Conservation (phyloP, 2,888 invertebrate species). For the Gasteruption jaculator region DNA sequence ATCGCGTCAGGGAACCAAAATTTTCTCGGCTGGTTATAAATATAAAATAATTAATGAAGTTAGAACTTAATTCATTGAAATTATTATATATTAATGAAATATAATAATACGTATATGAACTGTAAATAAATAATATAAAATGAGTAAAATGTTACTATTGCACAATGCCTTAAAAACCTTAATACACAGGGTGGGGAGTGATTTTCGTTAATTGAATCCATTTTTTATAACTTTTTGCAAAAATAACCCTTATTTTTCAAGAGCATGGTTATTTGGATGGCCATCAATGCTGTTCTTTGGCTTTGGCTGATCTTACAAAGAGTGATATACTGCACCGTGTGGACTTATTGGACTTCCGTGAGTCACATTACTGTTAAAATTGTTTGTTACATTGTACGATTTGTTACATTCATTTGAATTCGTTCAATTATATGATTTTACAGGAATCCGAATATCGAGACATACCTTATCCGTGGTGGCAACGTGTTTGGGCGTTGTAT, state of each 20-base stretch:
- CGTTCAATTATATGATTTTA: too few relatives aligned
- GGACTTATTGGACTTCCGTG: conserved; percentile 41
- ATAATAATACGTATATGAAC: too few relatives aligned
- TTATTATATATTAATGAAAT: conserved; percentile 2
- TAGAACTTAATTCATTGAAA: not conserved
- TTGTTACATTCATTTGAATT: conserved; percentile 4
- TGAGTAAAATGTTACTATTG: too few relatives aligned
- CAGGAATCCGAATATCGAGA: conserved; percentile 37
- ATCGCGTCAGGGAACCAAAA: too few relatives aligned
- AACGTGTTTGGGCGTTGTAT: conserved; percentile 41
- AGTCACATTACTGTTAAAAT: conserved; percentile 22
- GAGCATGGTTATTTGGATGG: conserved; percentile 36
- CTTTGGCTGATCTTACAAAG: conserved; percentile 41
- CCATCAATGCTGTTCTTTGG: conserved; percentile 36
- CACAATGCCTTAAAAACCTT: too few relatives aligned
- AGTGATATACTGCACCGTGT: conserved; percentile 40
- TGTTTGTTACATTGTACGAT: not conserved
- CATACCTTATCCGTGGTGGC: conserved; percentile 39
- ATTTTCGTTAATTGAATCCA: too few relatives aligned
- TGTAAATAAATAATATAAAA: too few relatives aligned
- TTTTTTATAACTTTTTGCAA: not conserved
- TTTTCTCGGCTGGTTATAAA: too few relatives aligned
- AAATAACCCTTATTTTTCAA: conserved; percentile 21
- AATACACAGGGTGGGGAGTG: too few relatives aligned
- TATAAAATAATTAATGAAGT: conserved; percentile 20